Percentiles rank a stretch among this genome's conserved stretches.
Conservation (phyloP, 64 coral and sea anemone genomes). For the Hydrozoanthus tunicans region DNA sequence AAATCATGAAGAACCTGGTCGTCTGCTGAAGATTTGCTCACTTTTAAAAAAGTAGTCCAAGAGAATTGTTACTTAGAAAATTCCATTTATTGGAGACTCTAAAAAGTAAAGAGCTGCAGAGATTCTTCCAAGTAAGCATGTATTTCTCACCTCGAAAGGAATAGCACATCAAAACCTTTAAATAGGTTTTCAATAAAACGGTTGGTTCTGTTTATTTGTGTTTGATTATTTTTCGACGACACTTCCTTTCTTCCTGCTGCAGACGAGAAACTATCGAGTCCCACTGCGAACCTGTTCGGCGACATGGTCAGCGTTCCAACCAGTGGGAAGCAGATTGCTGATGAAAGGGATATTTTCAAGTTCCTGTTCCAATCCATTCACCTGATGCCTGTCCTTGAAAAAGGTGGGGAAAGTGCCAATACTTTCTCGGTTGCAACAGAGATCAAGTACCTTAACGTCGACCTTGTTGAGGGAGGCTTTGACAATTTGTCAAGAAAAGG, state of each 20-base stretch:
- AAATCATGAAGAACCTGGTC: no score
- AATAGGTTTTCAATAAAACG: no score
- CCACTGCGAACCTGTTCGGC: conserved; percentile 53
- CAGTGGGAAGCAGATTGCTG: conserved; percentile 98
- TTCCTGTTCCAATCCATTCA: conserved; percentile 84
- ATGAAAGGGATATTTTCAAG: conserved; percentile 94
- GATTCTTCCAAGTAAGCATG: no score
- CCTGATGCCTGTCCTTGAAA: conserved; percentile 71
- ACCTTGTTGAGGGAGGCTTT: conserved; percentile 81
- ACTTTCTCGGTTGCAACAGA: conserved; percentile 76
- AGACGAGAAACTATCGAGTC: conserved; percentile 42
- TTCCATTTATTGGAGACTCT: no score
- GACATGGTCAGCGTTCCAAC: conserved; percentile 99
- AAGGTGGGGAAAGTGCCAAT: conserved; percentile 62
- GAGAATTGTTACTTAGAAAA: no score
- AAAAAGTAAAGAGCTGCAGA: no score
- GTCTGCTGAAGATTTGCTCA: no score
- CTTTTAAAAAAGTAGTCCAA: no score
- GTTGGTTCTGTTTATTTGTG: no score
- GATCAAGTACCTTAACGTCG: conserved; percentile 77
- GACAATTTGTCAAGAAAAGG: conserved; percentile 77
- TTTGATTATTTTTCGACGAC: background rate
- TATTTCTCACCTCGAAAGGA: no score
- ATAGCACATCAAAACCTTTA: no score
- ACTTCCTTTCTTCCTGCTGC: background rate